phyloP scores from a whole-genome alignment of 2,113 vertebrate species.

The Cyphomyrus discorhynchus region DNA sequence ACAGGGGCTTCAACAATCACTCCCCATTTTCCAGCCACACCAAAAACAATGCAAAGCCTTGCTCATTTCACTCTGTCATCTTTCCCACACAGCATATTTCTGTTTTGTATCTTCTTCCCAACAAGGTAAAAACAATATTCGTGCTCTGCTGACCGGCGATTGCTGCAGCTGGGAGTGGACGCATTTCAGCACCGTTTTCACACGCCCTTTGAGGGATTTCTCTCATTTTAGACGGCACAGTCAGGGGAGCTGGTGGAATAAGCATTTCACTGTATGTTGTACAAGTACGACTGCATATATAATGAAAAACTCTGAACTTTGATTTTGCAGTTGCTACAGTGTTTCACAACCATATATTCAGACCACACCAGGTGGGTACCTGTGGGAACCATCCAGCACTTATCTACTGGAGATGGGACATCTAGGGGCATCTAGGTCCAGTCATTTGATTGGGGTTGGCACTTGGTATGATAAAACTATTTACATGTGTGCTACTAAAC shows the following conservation, averaged over 20 bases:
- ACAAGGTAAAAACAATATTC: not conserved
- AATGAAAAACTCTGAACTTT: not conserved
- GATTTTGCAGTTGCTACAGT: not conserved
- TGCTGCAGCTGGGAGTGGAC: not conserved
- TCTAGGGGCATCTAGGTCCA: not conserved
- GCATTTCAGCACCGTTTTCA: not conserved
- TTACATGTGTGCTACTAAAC: not conserved
- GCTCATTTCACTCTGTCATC: not conserved
- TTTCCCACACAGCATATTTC: not conserved
- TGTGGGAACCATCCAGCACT: not conserved
- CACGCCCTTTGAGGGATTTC: not conserved
- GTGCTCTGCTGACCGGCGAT: too few species aligned
- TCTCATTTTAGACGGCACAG: not conserved
- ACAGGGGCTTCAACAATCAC: not conserved
- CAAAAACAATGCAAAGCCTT: not conserved
- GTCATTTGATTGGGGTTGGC: not conserved
- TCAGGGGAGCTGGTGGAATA: not conserved
- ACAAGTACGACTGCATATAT: not conserved
- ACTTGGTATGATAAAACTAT: not conserved
- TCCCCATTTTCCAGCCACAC: not conserved
- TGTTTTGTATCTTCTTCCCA: not conserved
- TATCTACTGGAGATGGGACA: not conserved
- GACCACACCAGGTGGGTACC: not conserved
- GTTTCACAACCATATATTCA: not conserved
- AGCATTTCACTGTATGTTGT: not conserved